These are phyloP conservation scores for Zelostemma sp. DNA, from an alignment of 1,140 invertebrate species.

Conservation along the genomic window DNA sequence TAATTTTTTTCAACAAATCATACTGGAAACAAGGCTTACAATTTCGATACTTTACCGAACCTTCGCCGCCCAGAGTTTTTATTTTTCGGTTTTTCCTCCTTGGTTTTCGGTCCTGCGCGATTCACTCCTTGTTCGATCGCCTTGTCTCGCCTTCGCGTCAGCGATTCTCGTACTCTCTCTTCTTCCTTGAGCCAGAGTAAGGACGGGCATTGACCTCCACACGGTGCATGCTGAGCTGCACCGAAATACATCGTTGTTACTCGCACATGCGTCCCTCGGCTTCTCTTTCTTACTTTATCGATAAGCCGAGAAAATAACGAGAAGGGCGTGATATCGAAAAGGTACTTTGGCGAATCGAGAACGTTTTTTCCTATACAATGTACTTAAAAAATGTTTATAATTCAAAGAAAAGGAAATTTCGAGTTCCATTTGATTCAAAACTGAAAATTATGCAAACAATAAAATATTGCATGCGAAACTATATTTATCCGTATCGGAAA, in stretches of 20 bases:
- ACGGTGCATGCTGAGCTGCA: conserved; percentile 66
- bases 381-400: too few species aligned
- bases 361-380: too few species aligned
- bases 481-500: too few species aligned
- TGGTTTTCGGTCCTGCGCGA: conserved; percentile 43
- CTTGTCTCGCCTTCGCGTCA: conserved; percentile 52
- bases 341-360: not conserved
- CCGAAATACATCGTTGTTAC: conserved; percentile 67
- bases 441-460: too few species aligned
- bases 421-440: too few species aligned
- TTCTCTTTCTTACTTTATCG: conserved; percentile 49
- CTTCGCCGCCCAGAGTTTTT: not conserved
- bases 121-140: not conserved
- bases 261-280: conserved; percentile 60
- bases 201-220: conserved; percentile 71
- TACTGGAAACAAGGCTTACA: too few species aligned
- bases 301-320: conserved; percentile 32
- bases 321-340: conserved; percentile 39
- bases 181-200: conserved; percentile 68
- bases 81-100: conserved; percentile 17
- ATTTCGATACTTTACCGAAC: too few species aligned
- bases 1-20: too few species aligned
- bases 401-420: too few species aligned
- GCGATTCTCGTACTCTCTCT: conserved; percentile 35
- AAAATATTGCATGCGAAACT: too few species aligned